Evolutionary conservation across 2,113 vertebrate species (phyloP).

Genomic region (Oxygymnocypris stewartii): DNA sequence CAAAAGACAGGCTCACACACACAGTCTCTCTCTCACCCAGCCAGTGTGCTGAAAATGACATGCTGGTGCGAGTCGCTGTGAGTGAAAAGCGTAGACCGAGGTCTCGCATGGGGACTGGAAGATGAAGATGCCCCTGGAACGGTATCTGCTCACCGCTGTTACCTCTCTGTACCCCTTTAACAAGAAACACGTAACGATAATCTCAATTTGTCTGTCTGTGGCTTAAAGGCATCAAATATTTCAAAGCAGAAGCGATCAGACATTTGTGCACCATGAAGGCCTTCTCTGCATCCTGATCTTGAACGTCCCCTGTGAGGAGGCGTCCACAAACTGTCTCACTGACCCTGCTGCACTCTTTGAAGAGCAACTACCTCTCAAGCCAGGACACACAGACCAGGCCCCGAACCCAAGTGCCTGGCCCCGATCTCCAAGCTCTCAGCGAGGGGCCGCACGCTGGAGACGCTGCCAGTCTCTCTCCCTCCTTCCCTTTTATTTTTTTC

Average conservation of each 20-base stretch:
- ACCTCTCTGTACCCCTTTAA: conserved; percentile 52
- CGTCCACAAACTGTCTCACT: conserved; percentile 28
- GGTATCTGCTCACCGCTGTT: conserved; percentile 37
- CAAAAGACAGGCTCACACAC: background rate
- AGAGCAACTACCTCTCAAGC: conserved; percentile 64
- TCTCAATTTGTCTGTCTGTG: background rate
- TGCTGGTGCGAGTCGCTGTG: conserved; percentile 47
- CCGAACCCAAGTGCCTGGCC: conserved; percentile 81
- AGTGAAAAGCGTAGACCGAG: conserved; percentile 32
- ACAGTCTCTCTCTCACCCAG: background rate
- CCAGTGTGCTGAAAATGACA: conserved; percentile 34
- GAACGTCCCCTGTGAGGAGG: conserved; percentile 23
- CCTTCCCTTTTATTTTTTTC: background rate
- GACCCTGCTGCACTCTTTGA: conserved; percentile 53
- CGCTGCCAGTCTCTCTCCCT: conserved; percentile 59
- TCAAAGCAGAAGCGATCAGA: conserved; percentile 28
- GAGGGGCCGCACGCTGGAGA: conserved; percentile 64
- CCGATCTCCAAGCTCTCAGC: conserved; percentile 64
- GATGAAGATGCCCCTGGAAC: conserved; percentile 19
- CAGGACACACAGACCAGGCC: conserved; percentile 61
- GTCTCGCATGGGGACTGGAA: conserved; percentile 23
- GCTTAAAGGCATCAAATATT: background rate
- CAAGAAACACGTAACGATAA: background rate
- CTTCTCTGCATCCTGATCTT: conserved; percentile 39
- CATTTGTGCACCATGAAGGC: conserved; percentile 51